Conservation (phyloP, 2,888 invertebrate genomes). For the Malthinus seriepunctatus region DNA sequence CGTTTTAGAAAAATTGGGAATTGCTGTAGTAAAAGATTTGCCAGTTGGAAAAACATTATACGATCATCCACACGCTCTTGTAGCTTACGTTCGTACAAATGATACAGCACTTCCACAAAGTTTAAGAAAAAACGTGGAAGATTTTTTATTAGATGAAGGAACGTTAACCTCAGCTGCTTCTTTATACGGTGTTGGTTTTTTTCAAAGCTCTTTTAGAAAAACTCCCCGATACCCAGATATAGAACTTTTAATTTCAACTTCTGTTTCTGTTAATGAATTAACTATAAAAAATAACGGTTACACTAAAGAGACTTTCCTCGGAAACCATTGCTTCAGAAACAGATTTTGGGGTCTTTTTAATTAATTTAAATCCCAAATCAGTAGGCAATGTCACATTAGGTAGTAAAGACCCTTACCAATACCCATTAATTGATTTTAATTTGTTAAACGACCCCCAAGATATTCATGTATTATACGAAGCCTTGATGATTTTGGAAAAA, state of each 20-base stretch:
- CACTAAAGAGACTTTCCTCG: not conserved
- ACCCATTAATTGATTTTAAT: slow-evolving; percentile 73
- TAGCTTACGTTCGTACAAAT: slow-evolving; percentile 61
- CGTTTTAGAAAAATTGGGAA: slow-evolving; percentile 57
- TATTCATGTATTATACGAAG: slow-evolving; percentile 62
- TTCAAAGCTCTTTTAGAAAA: not conserved
- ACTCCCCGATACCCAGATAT: not conserved
- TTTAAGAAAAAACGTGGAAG: slow-evolving; percentile 53
- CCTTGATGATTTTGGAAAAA: slow-evolving; percentile 62
- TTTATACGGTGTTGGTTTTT: not conserved
- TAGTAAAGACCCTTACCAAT: not conserved
- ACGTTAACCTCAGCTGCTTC: not conserved
- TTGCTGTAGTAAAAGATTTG: slow-evolving; percentile 64
- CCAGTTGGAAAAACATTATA: slow-evolving; percentile 75
- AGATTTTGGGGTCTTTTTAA: not conserved
- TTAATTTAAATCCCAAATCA: not conserved
- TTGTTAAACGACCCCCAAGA: slow-evolving; percentile 68
- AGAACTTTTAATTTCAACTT: not conserved
- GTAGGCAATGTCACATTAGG: not conserved
- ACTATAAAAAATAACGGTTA: not conserved
- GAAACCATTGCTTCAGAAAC: not conserved
- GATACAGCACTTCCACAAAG: slow-evolving; percentile 52
- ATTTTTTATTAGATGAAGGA: slow-evolving; percentile 39
- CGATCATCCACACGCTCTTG: slow-evolving; percentile 68
- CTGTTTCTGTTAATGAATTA: not conserved